Evolutionary conservation across 2,797 vertebrate species (phyloP), one percentile per base, ranked within the genome.

Genomic region (Enteromius viviparus): DNA sequence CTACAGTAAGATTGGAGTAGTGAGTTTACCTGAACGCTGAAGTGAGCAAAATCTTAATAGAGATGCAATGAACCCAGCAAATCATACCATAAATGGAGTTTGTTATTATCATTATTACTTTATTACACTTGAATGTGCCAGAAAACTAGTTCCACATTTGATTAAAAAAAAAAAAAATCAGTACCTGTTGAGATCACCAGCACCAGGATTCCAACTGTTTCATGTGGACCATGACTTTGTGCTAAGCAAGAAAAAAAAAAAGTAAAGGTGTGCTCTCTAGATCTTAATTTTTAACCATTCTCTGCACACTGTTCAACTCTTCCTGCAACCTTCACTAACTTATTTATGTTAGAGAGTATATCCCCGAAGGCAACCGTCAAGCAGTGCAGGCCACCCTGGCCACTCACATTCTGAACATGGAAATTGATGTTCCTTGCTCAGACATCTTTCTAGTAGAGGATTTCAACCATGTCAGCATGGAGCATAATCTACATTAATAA

Each of bases 261-360:
- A 34, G 21, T 15, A 12, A 58, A 76, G 51, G 51, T 76, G 21
- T 23, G 4, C 12, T n/a, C 51, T 55, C 19, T 75, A 9, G 11
- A 32, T n/a, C 21, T 55, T 75, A 9, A 37, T 58, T 76, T 40
- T 55, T 58, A 76, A 76, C 51, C 3, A 58, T 58, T 76, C 32
- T 40, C 32, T 55, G 21, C 72, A 75, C 32, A 75, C 51, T 55
- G 51, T 75, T 37, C 32, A 75, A 75, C 72, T 75, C 19, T 55
- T 32, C 11, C 34, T 40, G 21, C 7, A 34, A 76, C 32, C 23
- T 23, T 11, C 51, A 75, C 32, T 75, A 23, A 75, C 55, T 75
- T 75, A 75, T 75, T 75, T 55, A 75, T 40, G 29, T 75, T 75
- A 21, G 72, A 75, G 72, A 15, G 51, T 75, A 75, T 34, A 23